These are phyloP conservation scores for Bungarus multicinctus DNA, from an alignment of 2,113 vertebrate species.

Conservation along the genomic window DNA sequence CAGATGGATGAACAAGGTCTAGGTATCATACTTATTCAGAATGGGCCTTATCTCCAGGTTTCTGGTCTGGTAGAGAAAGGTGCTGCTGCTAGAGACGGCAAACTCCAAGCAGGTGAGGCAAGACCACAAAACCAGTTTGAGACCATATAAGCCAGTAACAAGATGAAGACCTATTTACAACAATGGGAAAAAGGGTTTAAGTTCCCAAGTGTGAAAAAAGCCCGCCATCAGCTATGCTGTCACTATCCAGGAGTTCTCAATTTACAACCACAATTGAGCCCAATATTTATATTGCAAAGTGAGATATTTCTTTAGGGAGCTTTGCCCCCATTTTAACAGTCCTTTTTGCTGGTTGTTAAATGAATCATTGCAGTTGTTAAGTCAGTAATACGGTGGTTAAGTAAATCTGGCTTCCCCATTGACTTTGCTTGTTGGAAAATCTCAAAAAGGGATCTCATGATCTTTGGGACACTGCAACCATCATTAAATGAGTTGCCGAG, in stretches of 20 bases:
- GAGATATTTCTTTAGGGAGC: no score
- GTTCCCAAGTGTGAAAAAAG: neutral
- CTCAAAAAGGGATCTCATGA: no score
- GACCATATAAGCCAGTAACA: neutral
- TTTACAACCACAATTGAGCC: no score
- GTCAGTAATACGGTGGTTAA: no score
- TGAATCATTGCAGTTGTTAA: no score
- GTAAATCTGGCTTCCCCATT: no score
- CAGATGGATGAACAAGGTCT: constrained; percentile 50
- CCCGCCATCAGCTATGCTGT: neutral
- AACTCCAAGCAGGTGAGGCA: constrained; percentile 62
- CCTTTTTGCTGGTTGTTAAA: no score
- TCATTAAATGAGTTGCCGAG: no score
- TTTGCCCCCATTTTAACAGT: no score
- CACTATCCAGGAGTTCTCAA: neutral
- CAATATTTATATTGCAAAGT: no score
- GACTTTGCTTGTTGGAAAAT: no score
- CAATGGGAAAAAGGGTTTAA: neutral
- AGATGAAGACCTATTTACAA: neutral
- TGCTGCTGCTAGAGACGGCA: constrained; percentile 52
- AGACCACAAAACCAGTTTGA: neutral
- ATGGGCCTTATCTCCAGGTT: constrained; percentile 61
- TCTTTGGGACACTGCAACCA: no score
- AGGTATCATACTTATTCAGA: constrained; percentile 53
- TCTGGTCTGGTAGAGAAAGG: constrained; percentile 49